Percentiles rank a stretch among this genome's conserved stretches.
These are phyloP conservation scores for Leptarthrus brevirostris DNA, from an alignment of 2,888 invertebrate genomes.

Conservation along the genomic window DNA sequence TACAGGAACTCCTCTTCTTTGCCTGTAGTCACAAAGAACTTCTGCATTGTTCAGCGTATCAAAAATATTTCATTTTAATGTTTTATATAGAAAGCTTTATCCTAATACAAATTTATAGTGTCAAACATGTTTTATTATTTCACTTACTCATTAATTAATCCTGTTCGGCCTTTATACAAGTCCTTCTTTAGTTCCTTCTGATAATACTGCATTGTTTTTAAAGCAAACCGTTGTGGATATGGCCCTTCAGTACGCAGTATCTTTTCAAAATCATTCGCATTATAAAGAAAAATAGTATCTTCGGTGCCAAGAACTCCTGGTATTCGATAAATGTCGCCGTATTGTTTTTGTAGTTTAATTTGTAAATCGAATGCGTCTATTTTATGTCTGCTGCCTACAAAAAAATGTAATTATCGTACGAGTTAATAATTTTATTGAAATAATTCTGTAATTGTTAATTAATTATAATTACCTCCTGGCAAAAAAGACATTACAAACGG, in stretches of 20 bases:
- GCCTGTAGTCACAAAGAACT: too few relatives aligned
- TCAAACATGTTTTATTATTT: too few relatives aligned
- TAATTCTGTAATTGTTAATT: too few relatives aligned
- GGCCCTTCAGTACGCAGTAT: conserved; percentile 55
- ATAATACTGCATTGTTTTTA: conserved; percentile 47
- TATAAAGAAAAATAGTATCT: conserved; percentile 20
- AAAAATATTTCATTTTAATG: too few relatives aligned
- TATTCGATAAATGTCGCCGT: conserved; percentile 40
- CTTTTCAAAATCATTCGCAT: conserved; percentile 40
- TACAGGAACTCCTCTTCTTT: too few relatives aligned
- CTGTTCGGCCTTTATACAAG: conserved; percentile 56
- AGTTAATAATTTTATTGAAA: too few relatives aligned
- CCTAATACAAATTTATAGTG: too few relatives aligned
- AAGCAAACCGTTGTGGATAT: conserved; percentile 23
- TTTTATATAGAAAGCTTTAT: too few relatives aligned
- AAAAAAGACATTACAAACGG: conserved; percentile 58
- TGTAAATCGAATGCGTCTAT: neutral
- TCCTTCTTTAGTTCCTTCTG: conserved; percentile 51
- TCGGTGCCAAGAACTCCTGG: conserved; percentile 28
- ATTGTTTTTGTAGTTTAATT: conserved; percentile 18
- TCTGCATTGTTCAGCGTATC: too few relatives aligned
- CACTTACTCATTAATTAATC: too few relatives aligned
- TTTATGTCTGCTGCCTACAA: neutral
- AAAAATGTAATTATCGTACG: neutral
- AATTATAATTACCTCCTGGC: conserved; percentile 64